Evolutionary conservation across 1,140 invertebrate genomes (phyloP).

Genomic region (Zophobas morio): DNA sequence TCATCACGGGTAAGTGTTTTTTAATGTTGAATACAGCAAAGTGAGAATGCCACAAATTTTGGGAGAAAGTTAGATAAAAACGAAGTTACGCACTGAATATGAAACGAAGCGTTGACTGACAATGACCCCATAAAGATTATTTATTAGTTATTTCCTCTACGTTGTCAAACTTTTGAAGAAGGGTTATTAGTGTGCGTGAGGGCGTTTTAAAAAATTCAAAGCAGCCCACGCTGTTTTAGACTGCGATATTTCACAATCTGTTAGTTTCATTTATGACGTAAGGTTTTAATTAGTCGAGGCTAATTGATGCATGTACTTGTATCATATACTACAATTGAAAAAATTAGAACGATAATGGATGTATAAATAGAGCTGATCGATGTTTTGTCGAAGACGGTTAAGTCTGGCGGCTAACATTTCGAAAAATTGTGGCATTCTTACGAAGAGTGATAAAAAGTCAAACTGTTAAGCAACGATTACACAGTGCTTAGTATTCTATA

Average conservation of each 20-base stretch:
- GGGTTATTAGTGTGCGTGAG: too few species aligned
- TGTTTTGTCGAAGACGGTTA: not conserved
- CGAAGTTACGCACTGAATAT: not conserved
- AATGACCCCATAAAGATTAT: too few species aligned
- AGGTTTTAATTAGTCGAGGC: not conserved
- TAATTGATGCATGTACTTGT: too few species aligned
- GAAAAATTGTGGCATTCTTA: constrained; percentile 7
- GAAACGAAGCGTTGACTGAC: too few species aligned
- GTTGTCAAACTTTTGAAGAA: too few species aligned
- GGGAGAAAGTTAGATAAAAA: not conserved
- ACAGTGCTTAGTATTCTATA: constrained; percentile 46
- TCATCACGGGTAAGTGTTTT: constrained; percentile 91
- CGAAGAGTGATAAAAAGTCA: constrained; percentile 29
- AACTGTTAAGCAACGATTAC: not conserved
- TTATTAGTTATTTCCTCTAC: too few species aligned
- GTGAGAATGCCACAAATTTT: constrained; percentile 21
- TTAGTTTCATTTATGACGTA: not conserved
- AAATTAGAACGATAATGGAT: too few species aligned
- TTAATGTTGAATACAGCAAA: constrained; percentile 35
- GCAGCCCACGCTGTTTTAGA: not conserved
- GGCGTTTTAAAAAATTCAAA: too few species aligned
- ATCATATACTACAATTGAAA: too few species aligned
- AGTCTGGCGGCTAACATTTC: not conserved
- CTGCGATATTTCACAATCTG: not conserved
- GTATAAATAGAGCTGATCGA: not conserved